These are phyloP conservation scores for Amniataba percoides DNA, from an alignment of 2,797 vertebrate species.

Conservation along the genomic window DNA sequence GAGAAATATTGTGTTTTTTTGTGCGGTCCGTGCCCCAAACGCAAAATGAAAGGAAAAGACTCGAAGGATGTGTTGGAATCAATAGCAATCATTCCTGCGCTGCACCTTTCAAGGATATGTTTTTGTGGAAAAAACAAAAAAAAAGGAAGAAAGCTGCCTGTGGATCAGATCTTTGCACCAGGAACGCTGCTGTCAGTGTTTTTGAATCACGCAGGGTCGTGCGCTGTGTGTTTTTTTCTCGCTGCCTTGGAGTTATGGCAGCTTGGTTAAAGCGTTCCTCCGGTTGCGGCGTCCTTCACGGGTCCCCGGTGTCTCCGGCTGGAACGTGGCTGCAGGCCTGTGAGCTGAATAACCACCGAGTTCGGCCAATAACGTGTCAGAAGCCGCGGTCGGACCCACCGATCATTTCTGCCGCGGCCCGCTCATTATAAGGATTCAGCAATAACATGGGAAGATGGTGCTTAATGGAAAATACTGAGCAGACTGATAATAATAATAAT, in stretches of 20 bases:
- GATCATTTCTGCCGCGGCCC: slow-evolving; percentile 36
- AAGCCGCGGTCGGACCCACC: slow-evolving; percentile 14
- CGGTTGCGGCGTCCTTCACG: slow-evolving; percentile 54
- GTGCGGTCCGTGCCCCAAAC: neutral
- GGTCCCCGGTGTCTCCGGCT: slow-evolving; percentile 36
- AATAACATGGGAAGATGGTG: slow-evolving; percentile 18
- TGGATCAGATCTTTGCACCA: slow-evolving; percentile 43
- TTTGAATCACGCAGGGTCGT: slow-evolving; percentile 35
- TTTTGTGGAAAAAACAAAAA: slow-evolving; percentile 16
- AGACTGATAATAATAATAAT: slow-evolving; percentile 2
- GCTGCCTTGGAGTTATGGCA: slow-evolving; percentile 49
- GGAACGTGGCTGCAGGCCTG: slow-evolving; percentile 56
- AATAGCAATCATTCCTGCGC: slow-evolving; percentile 39
- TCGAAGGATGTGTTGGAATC: slow-evolving; percentile 35
- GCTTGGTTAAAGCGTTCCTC: slow-evolving; percentile 52
- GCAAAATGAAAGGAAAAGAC: slow-evolving; percentile 5
- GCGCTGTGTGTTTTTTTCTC: slow-evolving; percentile 48
- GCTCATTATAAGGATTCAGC: slow-evolving; percentile 45
- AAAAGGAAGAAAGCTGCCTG: neutral
- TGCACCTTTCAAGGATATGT: slow-evolving; percentile 35
- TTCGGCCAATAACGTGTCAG: slow-evolving; percentile 47
- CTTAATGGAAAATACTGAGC: slow-evolving; percentile 35
- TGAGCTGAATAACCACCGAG: slow-evolving; percentile 27
- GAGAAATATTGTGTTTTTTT: neutral
- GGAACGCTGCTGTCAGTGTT: slow-evolving; percentile 52